A percentile compares a stretch with the other conserved stretches of the same genome.
Conservation (phyloP, 2,797 vertebrate genomes). For the Melopsittacus undulatus region DNA sequence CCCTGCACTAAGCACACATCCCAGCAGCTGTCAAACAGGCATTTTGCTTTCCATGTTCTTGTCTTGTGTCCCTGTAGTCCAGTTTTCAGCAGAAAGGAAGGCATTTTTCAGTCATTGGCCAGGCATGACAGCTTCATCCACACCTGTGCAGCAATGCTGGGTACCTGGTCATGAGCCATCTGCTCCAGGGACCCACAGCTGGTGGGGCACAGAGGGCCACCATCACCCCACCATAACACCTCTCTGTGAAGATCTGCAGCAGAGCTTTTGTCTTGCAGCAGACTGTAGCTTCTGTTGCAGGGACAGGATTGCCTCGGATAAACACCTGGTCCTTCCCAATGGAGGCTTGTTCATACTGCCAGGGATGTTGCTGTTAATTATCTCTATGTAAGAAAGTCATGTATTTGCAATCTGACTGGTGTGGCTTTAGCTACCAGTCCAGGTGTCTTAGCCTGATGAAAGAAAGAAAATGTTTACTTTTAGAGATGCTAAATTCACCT, state of each 20-base stretch:
- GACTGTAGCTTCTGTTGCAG: neutral
- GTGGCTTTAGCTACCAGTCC: neutral
- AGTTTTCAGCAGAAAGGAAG: neutral
- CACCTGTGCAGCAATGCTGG: rapidly evolving
- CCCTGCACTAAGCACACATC: rapidly evolving
- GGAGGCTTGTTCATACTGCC: neutral
- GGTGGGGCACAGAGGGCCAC: neutral
- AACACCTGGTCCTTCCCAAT: neutral
- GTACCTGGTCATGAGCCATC: rapidly evolving
- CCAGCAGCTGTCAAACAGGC: neutral
- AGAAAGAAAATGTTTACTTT: neutral
- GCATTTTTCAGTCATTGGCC: neutral
- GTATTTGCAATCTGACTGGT: neutral
- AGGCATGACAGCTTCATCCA: rapidly evolving
- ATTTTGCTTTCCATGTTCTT: rapidly evolving
- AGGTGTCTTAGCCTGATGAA: neutral
- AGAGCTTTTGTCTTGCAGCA: neutral
- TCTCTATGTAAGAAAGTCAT: neutral
- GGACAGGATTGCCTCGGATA: rapidly evolving
- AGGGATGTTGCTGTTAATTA: neutral
- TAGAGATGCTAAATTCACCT: neutral
- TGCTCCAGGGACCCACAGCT: neutral
- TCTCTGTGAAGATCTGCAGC: rapidly evolving
- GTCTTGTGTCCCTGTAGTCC: rapidly evolving
- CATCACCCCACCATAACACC: rapidly evolving